Percentiles rank a stretch among this genome's conserved stretches.
Evolutionary conservation across 2,113 vertebrate species (phyloP).

Genomic region (Micronycteris hirsuta): DNA sequence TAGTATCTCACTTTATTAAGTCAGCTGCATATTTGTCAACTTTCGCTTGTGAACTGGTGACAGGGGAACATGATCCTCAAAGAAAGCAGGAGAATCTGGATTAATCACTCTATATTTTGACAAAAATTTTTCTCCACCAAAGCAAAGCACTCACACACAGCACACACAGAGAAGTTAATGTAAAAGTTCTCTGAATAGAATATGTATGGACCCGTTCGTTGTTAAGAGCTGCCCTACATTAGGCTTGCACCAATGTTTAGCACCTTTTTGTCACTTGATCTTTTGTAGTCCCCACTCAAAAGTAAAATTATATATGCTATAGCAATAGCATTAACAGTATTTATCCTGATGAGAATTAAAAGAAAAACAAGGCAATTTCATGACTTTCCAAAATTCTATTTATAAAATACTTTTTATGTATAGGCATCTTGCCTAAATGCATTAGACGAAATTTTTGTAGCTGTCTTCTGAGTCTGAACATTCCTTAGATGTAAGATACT

Average conservation of each 20-base stretch:
- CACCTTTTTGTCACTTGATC: neutral
- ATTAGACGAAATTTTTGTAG: neutral
- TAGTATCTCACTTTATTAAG: neutral
- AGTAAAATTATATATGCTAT: neutral
- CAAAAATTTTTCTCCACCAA: neutral
- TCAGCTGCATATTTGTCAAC: neutral
- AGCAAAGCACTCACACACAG: neutral
- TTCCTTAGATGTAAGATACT: constrained; percentile 30
- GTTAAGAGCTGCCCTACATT: neutral
- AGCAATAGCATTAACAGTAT: neutral
- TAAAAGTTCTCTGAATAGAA: neutral
- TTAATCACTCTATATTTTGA: neutral
- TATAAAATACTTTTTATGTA: neutral
- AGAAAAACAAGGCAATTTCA: neutral
- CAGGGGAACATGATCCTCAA: neutral
- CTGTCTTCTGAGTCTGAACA: constrained; percentile 5
- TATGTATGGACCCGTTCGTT: neutral
- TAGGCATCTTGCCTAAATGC: neutral
- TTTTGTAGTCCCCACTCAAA: neutral
- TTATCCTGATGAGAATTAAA: neutral
- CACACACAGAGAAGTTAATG: neutral
- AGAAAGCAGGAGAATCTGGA: neutral
- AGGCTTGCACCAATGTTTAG: neutral
- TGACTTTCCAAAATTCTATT: neutral
- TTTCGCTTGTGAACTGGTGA: neutral